Base-by-base conservation (phyloP, 2,113 vertebrate species). In the Vulpes ferrilata region DNA sequence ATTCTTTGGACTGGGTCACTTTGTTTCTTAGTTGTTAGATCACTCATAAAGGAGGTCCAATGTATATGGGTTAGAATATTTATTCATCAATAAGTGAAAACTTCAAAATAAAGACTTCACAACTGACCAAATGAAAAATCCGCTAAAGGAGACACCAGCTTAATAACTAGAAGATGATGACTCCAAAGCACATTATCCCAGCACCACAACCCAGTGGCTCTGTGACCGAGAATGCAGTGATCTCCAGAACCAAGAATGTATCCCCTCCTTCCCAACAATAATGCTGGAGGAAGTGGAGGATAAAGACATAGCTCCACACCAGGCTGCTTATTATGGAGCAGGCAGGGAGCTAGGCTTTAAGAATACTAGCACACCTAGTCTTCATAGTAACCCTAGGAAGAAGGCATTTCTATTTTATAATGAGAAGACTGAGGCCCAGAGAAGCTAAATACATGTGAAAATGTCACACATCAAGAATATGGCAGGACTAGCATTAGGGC, bases 401-500 rank as follows among this genome's bases (percentile, higher is more conserved):
- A 38, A 67, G 20, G 32, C 20, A 11, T 62, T 79, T 74, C 30
- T 59, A 43, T 38, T 53, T 79, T 71, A 84, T 25, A 62, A 51
- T 8, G 6, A 62, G 69, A 59, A 59, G 20, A 43, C 35, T 22
- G 19, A 69, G 55, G 16, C 32, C 30, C 57, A 85, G 62, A 83
- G 27, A 62, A n/a, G 22, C 82, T n/a, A 62, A 16, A 69, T 23
- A 38, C 5, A 23, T 6, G 17, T 27, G 6, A 73, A 53, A 32
- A 69, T 38, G 5, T 69, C 53, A 81, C 43, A 25, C 0, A 11
- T 67, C 1, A 73, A 19, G 15, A 6, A 67, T 5, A 43, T 0
- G 11, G 11, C 53, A 22, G 23, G 11, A n/a, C 43, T 64, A n/a
- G 20, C 13, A 9, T 0, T 0, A 35, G 16, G 15, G 5, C 10